Base-by-base conservation (phyloP, 1,140 invertebrate genomes). In the Leptinotarsa undecemlineata region DNA sequence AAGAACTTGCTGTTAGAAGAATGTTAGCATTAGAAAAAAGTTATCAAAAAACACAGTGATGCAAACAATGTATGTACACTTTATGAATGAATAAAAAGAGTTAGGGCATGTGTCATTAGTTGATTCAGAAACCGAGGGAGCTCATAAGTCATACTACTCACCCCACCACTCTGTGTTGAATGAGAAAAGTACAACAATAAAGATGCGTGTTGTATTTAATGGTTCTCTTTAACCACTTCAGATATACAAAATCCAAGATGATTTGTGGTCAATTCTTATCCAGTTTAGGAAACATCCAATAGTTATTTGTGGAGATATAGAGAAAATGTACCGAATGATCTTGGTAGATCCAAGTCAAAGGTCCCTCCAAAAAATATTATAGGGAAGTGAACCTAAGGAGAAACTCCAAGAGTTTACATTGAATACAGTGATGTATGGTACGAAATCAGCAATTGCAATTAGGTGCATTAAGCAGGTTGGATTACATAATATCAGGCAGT, bases 241-340 rank as follows among this genome's bases (percentile, higher is more conserved):
- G 82, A 33, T 67, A 66, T 21, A 48, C 70, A 79, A 64, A 8
- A 42, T 83, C 14, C 81, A 82, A 62, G 19, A 60, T 17, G 74
- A 77, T 57, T 72, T 84, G 77, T 79, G 77, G 60, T 73, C 67
- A 20, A 70, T 72, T 67, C 64, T 63, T 33, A 17, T 61, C 4
- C 74, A 83, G 4, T 88, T 87, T 79, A 76, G 84, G 71, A 75
- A 77, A n/a, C 4, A 23, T n/a, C 3, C 15, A n/a, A n/a, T 64
- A 14, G 62, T 64, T 13, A 20, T 64, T 64, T 64, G 19, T 21
- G 20, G 15, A 14, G 62, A 64, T 23, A 20, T 64, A 14, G 19
- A 23, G 13, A 64, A 21, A 23, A 64, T 64, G 62, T 64, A 64
- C 20, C 62, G 62, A 11, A 19, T 21, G 62, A 20, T 63, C 15